Evolutionary conservation across 2,797 vertebrate species (phyloP), one percentile per base, ranked within the genome.

Genomic region (Sebastes iracundus): DNA sequence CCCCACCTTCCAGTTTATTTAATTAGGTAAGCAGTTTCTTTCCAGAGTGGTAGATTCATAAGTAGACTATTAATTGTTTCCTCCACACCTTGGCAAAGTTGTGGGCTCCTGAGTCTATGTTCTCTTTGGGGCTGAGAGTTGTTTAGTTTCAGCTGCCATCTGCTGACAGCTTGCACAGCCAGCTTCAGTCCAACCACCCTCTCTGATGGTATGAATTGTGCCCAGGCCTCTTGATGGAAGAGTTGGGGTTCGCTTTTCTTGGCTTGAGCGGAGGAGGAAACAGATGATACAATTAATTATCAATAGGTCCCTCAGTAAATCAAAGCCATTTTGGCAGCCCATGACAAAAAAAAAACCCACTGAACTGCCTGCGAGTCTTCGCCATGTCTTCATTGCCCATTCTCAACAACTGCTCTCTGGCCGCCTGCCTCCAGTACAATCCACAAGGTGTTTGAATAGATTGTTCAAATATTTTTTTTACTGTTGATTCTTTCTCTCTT

Each of bases 281-380:
- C 96, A 96, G 96, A 96, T 96, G 96, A 96, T 95, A 93, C 94
- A 93, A 96, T 96, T 95, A 96, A 96, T 96, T 96, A 96, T 96
- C 96, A 93, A 96, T 96, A 95, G 92, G 92, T 95, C 92, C 93
- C 94, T 93, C 94, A 92, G 93, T 94, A 95, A 95, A 96, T 96
- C 96, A 96, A 96, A 96, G 96, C 94, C 93, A 93, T 92, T 93
- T 95, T 96, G 96, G 95, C 96, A 95, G 91, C 80, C 27, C 81
- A 89, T 93, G 86, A 94, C 93, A 95, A 95, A 93, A 90, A 89
- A 84, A 86, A 67, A 14, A 0, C 59, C 83, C 80, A 89, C 75
- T 86, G 88, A 91, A 91, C 83, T 82, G 91, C 91, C 93, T 92
- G 77, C 75, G 35, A 90, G 86, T 93, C 93, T 83, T 83, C 78